Conservation (phyloP, 2,113 vertebrate genomes). For the Oreochromis spilurus region DNA sequence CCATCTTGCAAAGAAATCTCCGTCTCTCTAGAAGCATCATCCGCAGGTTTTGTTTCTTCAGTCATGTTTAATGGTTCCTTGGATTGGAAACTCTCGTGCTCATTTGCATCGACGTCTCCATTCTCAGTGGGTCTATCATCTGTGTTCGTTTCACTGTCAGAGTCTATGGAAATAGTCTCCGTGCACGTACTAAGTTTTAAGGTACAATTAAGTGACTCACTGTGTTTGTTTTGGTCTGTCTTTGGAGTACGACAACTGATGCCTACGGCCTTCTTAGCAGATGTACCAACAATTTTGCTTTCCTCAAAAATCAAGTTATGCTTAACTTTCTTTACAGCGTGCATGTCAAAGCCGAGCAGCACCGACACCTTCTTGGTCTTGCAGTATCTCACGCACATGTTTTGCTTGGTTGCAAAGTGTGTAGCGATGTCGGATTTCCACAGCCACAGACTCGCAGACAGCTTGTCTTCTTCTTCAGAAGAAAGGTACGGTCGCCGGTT, state of each 20-base stretch:
- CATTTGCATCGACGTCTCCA: not conserved
- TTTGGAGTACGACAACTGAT: constrained; percentile 27
- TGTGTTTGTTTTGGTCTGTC: constrained; percentile 22
- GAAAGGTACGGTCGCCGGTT: constrained; percentile 88
- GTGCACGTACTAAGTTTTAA: constrained; percentile 33
- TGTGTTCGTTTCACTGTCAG: constrained; percentile 60
- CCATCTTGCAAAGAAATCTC: constrained; percentile 31
- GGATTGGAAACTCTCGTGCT: not conserved
- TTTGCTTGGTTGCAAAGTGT: constrained; percentile 87
- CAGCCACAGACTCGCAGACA: constrained; percentile 89
- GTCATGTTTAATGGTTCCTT: not conserved
- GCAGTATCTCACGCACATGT: constrained; percentile 81
- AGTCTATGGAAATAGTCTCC: constrained; percentile 68
- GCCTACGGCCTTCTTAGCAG: constrained; percentile 43
- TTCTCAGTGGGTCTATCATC: constrained; percentile 64
- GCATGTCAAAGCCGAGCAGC: constrained; percentile 92
- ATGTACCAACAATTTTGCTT: constrained; percentile 69
- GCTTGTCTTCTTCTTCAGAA: constrained; percentile 86
- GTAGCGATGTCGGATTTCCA: constrained; percentile 94
- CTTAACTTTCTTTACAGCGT: constrained; percentile 83
- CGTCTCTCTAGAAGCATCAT: not conserved
- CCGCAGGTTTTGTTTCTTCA: not conserved
- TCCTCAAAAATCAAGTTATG: constrained; percentile 87
- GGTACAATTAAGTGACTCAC: constrained; percentile 37
- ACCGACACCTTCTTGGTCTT: constrained; percentile 80